Conservation (phyloP, 1,140 invertebrate genomes). For the Drosophila pruinosa region DNA sequence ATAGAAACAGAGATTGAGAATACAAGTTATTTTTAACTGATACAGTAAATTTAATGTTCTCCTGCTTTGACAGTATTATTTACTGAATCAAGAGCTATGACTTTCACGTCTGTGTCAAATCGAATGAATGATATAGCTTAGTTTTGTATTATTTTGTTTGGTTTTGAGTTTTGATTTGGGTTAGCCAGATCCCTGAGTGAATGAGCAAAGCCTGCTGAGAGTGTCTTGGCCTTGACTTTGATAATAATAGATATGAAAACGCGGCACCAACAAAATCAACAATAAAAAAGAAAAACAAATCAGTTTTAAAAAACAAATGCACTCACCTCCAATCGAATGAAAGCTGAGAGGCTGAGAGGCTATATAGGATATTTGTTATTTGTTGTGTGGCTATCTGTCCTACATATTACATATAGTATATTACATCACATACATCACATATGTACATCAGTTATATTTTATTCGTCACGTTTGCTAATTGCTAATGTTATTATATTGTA, state of each 20-base stretch:
- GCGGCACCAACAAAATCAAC: background rate
- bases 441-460: conserved; percentile 2
- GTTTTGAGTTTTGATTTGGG: background rate
- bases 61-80: conserved; percentile 8
- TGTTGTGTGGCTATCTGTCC: background rate
- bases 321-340: conserved; percentile 14
- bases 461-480: background rate
- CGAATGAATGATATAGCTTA: conserved; percentile 7
- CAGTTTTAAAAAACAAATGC: background rate
- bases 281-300: background rate
- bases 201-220: conserved; percentile 23
- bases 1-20: background rate
- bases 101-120: background rate
- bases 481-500: conserved; percentile 4
- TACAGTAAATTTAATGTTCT: background rate
- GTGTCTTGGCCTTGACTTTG: background rate
- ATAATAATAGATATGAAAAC: background rate
- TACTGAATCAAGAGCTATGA: conserved; percentile 8
- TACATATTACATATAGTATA: background rate
- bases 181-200: conserved; percentile 1
- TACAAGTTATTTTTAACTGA: background rate
- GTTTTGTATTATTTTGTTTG: background rate
- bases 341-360: background rate
- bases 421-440: background rate
- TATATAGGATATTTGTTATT: background rate